A percentile compares a stretch with the other conserved stretches of the same genome.
These are phyloP conservation scores for Chloroclysta siterata DNA, from an alignment of 2,888 invertebrate genomes.

Conservation along the genomic window DNA sequence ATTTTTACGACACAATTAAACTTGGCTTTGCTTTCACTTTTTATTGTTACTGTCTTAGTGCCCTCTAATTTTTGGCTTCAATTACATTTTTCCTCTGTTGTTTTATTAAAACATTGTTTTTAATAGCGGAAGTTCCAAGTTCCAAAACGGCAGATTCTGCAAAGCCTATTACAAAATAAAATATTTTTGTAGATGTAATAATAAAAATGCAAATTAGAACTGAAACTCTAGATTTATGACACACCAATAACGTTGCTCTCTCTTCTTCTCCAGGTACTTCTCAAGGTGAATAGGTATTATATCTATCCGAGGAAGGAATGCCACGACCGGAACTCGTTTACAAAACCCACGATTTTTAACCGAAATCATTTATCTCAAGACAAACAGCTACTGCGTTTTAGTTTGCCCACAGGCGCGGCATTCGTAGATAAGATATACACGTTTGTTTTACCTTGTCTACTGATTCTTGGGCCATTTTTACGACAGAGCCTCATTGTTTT, in stretches of 20 bases:
- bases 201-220: slow-evolving; percentile 25
- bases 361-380: slow-evolving; percentile 83
- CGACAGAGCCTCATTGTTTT: slow-evolving; percentile 78
- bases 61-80: slow-evolving; percentile 83
- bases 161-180: slow-evolving; percentile 31
- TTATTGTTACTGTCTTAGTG: slow-evolving; percentile 83
- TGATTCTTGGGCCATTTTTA: slow-evolving; percentile 77
- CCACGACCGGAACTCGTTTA: slow-evolving; percentile 81
- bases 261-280: slow-evolving; percentile 84
- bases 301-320: slow-evolving; percentile 77
- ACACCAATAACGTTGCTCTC: slow-evolving; percentile 73
- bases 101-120: slow-evolving; percentile 80
- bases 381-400: slow-evolving; percentile 84
- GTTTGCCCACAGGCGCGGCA: slow-evolving; percentile 59
- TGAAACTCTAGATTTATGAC: slow-evolving; percentile 29
- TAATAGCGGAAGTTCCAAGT: slow-evolving; percentile 61
- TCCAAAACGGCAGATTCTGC: slow-evolving; percentile 41
- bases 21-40: slow-evolving; percentile 83
- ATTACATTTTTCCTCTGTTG: slow-evolving; percentile 73
- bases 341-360: slow-evolving; percentile 79
- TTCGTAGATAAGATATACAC: slow-evolving; percentile 75
- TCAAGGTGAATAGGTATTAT: slow-evolving; percentile 84
- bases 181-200: slow-evolving; percentile 5
- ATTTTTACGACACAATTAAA: slow-evolving; percentile 84
- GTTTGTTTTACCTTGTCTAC: slow-evolving; percentile 82